These are phyloP conservation scores for Oeneis ivallda DNA, from an alignment of 2,888 invertebrate genomes.

Conservation along the genomic window DNA sequence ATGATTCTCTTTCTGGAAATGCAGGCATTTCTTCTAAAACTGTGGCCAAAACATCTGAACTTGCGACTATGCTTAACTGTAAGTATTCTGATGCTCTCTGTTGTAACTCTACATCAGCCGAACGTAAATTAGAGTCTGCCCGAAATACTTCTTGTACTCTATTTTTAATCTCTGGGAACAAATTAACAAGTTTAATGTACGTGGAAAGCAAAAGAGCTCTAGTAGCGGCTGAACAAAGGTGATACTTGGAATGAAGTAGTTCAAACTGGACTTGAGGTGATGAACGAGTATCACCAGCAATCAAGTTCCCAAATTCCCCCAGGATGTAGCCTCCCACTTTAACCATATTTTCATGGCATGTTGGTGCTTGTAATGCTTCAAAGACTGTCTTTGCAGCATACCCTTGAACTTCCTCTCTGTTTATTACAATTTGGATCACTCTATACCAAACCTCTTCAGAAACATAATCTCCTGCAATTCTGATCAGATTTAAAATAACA, in stretches of 20 bases:
- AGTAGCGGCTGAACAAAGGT: conserved; percentile 98
- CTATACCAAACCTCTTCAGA: conserved; percentile 99
- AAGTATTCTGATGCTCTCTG: conserved; percentile 99
- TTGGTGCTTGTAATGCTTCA: conserved; percentile 98
- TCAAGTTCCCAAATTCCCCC: conserved; percentile 99
- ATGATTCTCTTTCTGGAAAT: conserved; percentile 98
- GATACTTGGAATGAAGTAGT: conserved; percentile 98
- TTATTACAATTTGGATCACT: conserved; percentile 99
- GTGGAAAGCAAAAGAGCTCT: conserved; percentile 97
- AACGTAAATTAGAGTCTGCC: conserved; percentile 96
- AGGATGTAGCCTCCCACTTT: conserved; percentile 99
- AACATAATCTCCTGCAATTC: conserved; percentile 99
- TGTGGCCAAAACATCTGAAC: conserved; percentile 98
- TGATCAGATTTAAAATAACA: conserved; percentile 98
- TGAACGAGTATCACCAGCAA: conserved; percentile 98
- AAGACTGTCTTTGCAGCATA: conserved; percentile 99
- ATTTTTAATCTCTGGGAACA: conserved; percentile 98
- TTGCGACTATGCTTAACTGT: conserved; percentile 96
- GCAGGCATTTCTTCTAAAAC: conserved; percentile 99
- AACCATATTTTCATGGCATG: conserved; percentile 99
- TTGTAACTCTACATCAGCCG: conserved; percentile 98
- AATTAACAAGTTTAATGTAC: conserved; percentile 99
- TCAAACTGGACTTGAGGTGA: conserved; percentile 99
- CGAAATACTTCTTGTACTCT: conserved; percentile 97
- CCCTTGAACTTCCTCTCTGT: conserved; percentile 99